Evolutionary conservation across 2,113 vertebrate genomes (phyloP), one percentile per base, ranked within the genome.

Genomic region (Callocephalon fimbriatum): DNA sequence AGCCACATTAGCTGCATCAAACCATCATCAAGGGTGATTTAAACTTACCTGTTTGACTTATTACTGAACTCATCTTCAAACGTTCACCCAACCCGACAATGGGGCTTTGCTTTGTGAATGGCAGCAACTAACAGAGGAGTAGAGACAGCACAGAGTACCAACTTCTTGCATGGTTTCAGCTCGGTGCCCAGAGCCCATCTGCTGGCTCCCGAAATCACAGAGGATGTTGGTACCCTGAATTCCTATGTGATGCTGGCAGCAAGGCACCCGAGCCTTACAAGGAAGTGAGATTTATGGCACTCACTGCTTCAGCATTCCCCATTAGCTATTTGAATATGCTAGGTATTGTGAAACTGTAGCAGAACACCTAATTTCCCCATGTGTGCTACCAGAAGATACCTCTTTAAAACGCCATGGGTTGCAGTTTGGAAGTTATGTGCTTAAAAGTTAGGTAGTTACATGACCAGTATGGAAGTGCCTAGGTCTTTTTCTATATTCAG

Each of bases 21-120:
- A 42, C 75, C 91, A 74, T 72, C 72, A 44, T 62, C 88, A 90
- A 83, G 83, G 63, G 82, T 68, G 93, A 88, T 91, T 94, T 92
- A 88, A 93, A 88, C 63, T 59, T 53, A 90, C 86, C 88, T 77
- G 22, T 86, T 92, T 74, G 91, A 84, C 79, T 86, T 74, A 61
- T 25, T 84, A 66, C 59, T 89, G 79, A 94, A 71, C 83, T 61
- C 61, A 51, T 56, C 76, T 86, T 75, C 79, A 80, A 84, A 59
- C 50, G 16, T 21, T 58, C 88, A 13, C 72, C 79, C 67, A 70
- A 1, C 15, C 48, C 2, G 13, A 32, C 76, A 77, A 10, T 4
- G 10, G 54, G 50, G 32, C 73, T 91, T 51, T 71, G 61, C 76
- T 71, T 63, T 59, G 63, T 13, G 66, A 40, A 45, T 20, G 63